These are phyloP conservation scores for Bubo scandiacus DNA, from an alignment of 2,113 vertebrate species.

Conservation along the genomic window DNA sequence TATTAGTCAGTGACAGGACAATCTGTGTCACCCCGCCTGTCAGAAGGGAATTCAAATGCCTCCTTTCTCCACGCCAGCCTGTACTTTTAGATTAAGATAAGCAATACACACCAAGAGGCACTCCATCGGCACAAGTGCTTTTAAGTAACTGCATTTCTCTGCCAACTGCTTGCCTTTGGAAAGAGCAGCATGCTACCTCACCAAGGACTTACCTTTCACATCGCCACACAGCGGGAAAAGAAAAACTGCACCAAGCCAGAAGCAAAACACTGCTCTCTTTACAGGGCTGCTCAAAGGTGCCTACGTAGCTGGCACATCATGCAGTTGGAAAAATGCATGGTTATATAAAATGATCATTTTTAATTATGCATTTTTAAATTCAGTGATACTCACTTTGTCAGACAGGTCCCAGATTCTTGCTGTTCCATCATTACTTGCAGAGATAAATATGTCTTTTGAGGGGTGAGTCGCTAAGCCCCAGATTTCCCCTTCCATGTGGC, in stretches of 20 bases:
- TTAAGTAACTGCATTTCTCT: not conserved
- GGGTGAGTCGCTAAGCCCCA: slow-evolving; percentile 95
- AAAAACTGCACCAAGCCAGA: too few relatives aligned
- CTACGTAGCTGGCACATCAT: fast-evolving
- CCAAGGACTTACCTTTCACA: not conserved
- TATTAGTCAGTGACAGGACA: not conserved
- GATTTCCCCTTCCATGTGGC: slow-evolving; percentile 94
- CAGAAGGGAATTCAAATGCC: not conserved
- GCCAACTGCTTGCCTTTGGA: not conserved
- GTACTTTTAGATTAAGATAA: not conserved
- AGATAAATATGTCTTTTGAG: slow-evolving; percentile 92
- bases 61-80: not conserved
- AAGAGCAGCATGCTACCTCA: not conserved
- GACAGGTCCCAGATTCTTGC: slow-evolving; percentile 95
- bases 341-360: not conserved
- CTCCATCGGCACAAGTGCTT: not conserved
- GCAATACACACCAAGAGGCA: not conserved
- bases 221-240: fast-evolving
- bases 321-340: not conserved
- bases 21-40: not conserved
- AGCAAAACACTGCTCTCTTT: not conserved
- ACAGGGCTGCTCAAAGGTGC: not conserved
- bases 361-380: fast-evolving
- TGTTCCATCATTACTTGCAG: slow-evolving; percentile 92
- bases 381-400: slow-evolving; percentile 83